Evolutionary conservation across 2,113 vertebrate genomes (phyloP).

Genomic region (Carassius carassius): DNA sequence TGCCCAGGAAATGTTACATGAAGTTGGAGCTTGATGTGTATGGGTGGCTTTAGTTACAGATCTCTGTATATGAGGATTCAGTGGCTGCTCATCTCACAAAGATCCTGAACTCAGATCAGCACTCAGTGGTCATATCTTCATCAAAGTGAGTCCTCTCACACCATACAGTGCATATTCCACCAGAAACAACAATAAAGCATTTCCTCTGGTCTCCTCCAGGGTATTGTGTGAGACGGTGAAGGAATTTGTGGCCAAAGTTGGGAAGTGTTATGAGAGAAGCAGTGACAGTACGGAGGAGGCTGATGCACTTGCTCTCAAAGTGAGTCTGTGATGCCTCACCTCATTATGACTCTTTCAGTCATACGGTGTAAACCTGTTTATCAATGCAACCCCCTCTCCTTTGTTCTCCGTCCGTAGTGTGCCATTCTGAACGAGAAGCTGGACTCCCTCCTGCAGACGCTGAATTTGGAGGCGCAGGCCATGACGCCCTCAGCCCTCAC

Average conservation of each 20-base stretch:
- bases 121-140: constrained; percentile 92
- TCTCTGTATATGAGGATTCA: constrained; percentile 93
- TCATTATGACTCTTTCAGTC: too few species aligned
- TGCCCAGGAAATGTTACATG: background rate
- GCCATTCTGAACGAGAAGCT: constrained; percentile 92
- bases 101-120: constrained; percentile 96
- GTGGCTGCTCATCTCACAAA: constrained; percentile 93
- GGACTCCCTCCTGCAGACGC: constrained; percentile 88
- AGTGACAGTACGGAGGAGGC: constrained; percentile 86
- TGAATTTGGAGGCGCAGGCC: constrained; percentile 82
- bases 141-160: constrained; percentile 83
- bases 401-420: constrained; percentile 75
- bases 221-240: constrained; percentile 96
- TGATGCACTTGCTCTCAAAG: constrained; percentile 88
- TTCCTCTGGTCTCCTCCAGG: constrained; percentile 67
- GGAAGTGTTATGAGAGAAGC: constrained; percentile 88
- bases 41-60: constrained; percentile 78
- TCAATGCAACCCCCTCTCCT: background rate
- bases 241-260: constrained; percentile 96
- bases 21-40: background rate
- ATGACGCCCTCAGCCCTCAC: constrained; percentile 68
- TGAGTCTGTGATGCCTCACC: constrained; percentile 67
- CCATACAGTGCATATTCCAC: background rate
- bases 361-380: background rate
- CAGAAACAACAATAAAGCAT: background rate